These are phyloP conservation scores for Pollenia labialis DNA, from an alignment of 2,888 invertebrate genomes.

Conservation along the genomic window DNA sequence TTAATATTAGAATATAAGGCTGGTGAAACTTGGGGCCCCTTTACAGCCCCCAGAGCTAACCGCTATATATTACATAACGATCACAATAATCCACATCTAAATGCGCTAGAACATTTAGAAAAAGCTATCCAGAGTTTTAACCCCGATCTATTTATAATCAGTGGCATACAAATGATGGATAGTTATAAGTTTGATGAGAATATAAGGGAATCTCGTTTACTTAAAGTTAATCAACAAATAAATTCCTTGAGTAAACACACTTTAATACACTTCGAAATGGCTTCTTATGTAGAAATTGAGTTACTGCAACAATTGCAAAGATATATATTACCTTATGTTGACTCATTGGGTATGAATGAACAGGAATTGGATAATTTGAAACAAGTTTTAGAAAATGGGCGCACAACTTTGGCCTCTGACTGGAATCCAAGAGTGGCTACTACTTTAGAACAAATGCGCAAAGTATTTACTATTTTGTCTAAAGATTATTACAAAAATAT, in stretches of 20 bases:
- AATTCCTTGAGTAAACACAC: constrained; percentile 87
- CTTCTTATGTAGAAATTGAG: constrained; percentile 90
- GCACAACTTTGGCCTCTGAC: constrained; percentile 90
- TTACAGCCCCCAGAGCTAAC: constrained; percentile 90
- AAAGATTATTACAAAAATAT: constrained; percentile 76
- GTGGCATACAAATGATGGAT: constrained; percentile 95
- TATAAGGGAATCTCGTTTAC: constrained; percentile 87
- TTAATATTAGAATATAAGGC: constrained; percentile 92
- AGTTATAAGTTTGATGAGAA: constrained; percentile 87
- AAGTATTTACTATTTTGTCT: constrained; percentile 85
- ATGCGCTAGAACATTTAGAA: constrained; percentile 89
- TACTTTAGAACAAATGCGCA: constrained; percentile 92
- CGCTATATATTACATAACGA: constrained; percentile 94
- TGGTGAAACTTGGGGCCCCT: constrained; percentile 90
- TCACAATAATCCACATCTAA: constrained; percentile 90
- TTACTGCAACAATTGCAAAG: constrained; percentile 88
- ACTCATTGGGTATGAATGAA: constrained; percentile 95
- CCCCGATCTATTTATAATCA: constrained; percentile 90
- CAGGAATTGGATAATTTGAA: constrained; percentile 92
- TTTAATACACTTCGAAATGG: constrained; percentile 93
- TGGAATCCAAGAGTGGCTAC: constrained; percentile 92
- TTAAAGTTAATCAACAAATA: constrained; percentile 88
- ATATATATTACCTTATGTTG: constrained; percentile 89
- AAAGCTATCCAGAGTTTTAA: constrained; percentile 86
- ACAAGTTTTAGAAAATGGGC: constrained; percentile 88